Evolutionary conservation across 2,888 invertebrate species (phyloP), one percentile per base, ranked within the genome.

Genomic region (Drosophila infuscata): DNA sequence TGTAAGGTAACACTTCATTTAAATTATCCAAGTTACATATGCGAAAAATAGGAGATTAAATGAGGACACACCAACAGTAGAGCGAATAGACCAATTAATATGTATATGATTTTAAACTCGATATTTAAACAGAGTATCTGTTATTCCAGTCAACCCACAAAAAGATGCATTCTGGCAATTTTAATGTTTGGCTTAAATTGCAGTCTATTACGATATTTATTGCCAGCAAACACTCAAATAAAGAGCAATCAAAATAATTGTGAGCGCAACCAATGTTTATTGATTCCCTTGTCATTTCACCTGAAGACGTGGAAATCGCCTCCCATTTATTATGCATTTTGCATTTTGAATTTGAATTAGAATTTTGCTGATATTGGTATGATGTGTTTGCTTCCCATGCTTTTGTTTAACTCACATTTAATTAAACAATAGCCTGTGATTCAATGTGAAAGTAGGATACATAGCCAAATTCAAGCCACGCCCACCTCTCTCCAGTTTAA

Each of bases 341-440:
- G 20, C 7, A 52, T 54, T 15, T 51, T 29, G 12, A 8, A 62
- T 49, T 70, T 15, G 33, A 3, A 33, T 48, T 33, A 15, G 29
- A 29, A 32, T 56, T 38, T 66, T 7, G 11, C n/a, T 38, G 29
- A 29, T 51, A 4, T 53, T 54, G 30, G n/a, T 20, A 57, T 43
- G 29, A 32, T 35, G n/a, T 0, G 53, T 8, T 9, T 25, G n/a
- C 20, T 33, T 29, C 15, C 32, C n/a, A 25, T 29, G 9, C 17
- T 17, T 15, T 15, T 11, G 25, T 7, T 36, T 60, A 52, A 49
- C 49, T 64, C 59, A 15, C 72, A 66, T 89, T 89, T 75, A 89
- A 86, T 90, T 82, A 79, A 77, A 77, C 70, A 80, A 86, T 89
- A 86, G 86, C 83, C 77, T 88, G 77, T 90, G 81, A 86, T 74